Evolutionary conservation across 2,888 invertebrate genomes (phyloP), one percentile per base, ranked within the genome.

Genomic region (Ptilodon capucinus): DNA sequence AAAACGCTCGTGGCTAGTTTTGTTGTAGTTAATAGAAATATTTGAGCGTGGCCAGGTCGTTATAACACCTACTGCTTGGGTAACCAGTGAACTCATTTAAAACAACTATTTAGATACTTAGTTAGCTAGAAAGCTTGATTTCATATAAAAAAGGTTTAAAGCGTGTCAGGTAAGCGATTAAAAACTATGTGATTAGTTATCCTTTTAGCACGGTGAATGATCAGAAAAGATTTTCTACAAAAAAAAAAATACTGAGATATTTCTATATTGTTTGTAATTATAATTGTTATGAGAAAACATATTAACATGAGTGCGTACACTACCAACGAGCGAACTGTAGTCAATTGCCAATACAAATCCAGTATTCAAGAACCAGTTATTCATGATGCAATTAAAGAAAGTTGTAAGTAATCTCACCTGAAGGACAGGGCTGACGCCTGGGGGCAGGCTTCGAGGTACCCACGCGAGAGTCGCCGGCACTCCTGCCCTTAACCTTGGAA

Each of bases 381-480:
- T 5, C 5, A 32, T 36, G 17, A 38, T 4, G 42, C 8, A 54
- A 54, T 43, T 48, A 54, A 54, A 44, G 40, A 58, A 62, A 65
- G 47, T 52, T 34, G 28, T 42, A 30, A 39, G 23, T 42, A 23
- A 30, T 18, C 54, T 68, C 77, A 93, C 93, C 92, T 94, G 93
- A 38, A 95, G 80, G 41, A 92, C 91, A 1, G 96, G 96, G 57
- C 94, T 95, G 56, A 94, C 94, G 7, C 94, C 94, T 0, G 91
- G 84, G 0, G 94, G 93, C 28, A 93, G 76, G 50, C 92, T 92
- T 40, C 95, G 90, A 0, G 95, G 93, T 6, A 97, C 92, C 81
- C 92, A 93, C 11, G 92, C 94, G 5, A 97, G 70, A 0, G 96
- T 95, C 0, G 96, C 95, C 0, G 97, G 94, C 0, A 96, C 94